phyloP scores from a whole-genome alignment of 2,113 vertebrate species.

The Stomatorhinus ivindoensis region DNA sequence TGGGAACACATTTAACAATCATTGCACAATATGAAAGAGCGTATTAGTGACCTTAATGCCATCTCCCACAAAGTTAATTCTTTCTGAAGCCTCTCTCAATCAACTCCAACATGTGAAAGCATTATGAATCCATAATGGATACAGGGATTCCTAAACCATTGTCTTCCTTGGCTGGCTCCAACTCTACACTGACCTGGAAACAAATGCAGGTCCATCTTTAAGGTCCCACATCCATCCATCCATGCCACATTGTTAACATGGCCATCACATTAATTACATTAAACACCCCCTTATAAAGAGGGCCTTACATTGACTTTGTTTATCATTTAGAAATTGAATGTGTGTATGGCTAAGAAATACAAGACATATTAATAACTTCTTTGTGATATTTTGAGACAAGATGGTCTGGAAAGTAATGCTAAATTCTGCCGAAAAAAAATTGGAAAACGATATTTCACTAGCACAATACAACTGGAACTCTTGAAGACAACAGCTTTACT shows the following conservation, averaged over 20 bases:
- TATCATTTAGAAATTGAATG: neutral
- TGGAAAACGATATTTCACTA: neutral
- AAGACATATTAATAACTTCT: neutral
- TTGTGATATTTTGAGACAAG: neutral
- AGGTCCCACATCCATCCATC: slow-evolving; percentile 34
- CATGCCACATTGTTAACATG: slow-evolving; percentile 27
- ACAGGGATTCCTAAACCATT: slow-evolving; percentile 53
- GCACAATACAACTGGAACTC: neutral
- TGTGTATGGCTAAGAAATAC: neutral
- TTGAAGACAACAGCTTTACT: neutral
- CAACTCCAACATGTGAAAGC: slow-evolving; percentile 47
- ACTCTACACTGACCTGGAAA: slow-evolving; percentile 36
- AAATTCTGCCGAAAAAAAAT: no score
- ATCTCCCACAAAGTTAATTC: slow-evolving; percentile 58
- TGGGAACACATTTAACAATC: slow-evolving; percentile 40
- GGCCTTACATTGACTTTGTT: neutral
- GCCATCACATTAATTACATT: neutral
- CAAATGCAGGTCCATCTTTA: slow-evolving; percentile 50
- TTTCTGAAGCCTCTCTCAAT: slow-evolving; percentile 43
- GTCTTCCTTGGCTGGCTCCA: slow-evolving; percentile 39
- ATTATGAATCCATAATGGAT: slow-evolving; percentile 59
- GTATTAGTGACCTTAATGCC: slow-evolving; percentile 49
- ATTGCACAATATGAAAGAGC: slow-evolving; percentile 51
- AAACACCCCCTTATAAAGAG: neutral
- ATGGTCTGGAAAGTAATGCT: neutral